Evolutionary conservation across 2,797 vertebrate species (phyloP), one percentile per base, ranked within the genome.

Genomic region (Nannoperca obscura): DNA sequence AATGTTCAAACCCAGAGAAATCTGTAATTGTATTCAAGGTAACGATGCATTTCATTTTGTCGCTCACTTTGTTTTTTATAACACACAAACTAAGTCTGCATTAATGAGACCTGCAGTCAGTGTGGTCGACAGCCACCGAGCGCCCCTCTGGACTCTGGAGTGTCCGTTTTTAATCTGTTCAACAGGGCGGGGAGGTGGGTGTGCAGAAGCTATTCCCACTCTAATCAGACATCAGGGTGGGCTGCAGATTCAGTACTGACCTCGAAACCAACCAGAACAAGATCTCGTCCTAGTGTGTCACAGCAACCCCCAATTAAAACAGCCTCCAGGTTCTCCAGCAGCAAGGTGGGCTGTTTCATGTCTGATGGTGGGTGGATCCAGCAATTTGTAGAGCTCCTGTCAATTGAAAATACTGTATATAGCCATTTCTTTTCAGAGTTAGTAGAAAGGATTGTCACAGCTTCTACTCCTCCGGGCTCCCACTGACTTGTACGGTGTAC

Each of bases 281-380:
- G 53, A 55, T 63, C 59, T 79, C 59, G 67, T 83, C 54, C 19
- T 66, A 49, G 58, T 64, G 15, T 77, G 74, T 85, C 85, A 66
- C 55, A 75, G 60, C 60, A 4, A 50, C 59, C 60, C 66, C 81
- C 77, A 83, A 84, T 89, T 89, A 89, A 82, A 89, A 66, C 53
- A 68, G 47, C 49, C 22, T 66, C 32, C 49, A 66, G 61, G 24
- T 80, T 72, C 44, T 79, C 5, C 27, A 44, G 58, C 66, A 73
- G 64, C 14, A 42, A 64, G n/a, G 42, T 52, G 58, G 68, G 70
- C 71, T 57, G 57, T 52, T 47, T 84, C 50, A 30, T 62, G 64
- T 72, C 58, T 57, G 70, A 72, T 49, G 55, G 52, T 58, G 24
- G 42, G 24, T 52, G 54, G 72, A 77, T 47, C 64, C 76, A 72